Evolutionary conservation across 2,797 vertebrate genomes (phyloP), one percentile per base, ranked within the genome.

Genomic region (Platalea minor): DNA sequence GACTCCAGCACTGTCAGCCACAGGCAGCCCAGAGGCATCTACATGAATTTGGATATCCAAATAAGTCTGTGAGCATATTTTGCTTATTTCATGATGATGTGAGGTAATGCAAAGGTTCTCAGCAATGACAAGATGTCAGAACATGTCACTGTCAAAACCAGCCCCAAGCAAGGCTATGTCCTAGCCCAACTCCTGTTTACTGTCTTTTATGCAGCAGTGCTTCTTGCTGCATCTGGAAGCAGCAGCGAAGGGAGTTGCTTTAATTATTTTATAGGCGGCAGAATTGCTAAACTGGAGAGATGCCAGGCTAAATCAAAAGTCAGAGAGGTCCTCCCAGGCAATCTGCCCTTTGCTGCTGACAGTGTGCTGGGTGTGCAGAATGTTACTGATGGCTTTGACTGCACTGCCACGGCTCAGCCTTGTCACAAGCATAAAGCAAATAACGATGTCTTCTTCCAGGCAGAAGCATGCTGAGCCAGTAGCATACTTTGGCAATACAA

Each of bases 221-320:
- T 88, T 64, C 64, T 70, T 63, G 53, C 85, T 80, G 79, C 69
- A 64, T 72, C 54, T 88, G 85, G 80, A 81, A 90, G 37, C 24
- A 53, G 35, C 5, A 43, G 69, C 4, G 8, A 88, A 91, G 26
- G 39, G 79, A 92, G 29, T 17, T 78, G 70, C 74, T 94, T 85
- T 91, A 76, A 54, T 92, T 89, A 70, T 93, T 96, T 89, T 73
- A 33, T 67, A 78, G 77, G 86, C 69, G 80, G 63, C 67, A 90
- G 69, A 90, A 90, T 59, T 91, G 80, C 80, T 93, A 76, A 92
- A 59, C 80, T 92, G 94, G 83, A 91, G 77, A 85, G 54, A 59
- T 31, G 67, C 85, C 90, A 89, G 54, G 46, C 65, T 86, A 76
- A 87, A 73, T 28, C 0, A 0, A 69, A 93, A 93, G 86, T 79